A percentile compares a stretch with the other conserved stretches of the same genome.
These are phyloP conservation scores for Mystacornis crossleyi DNA, from an alignment of 2,113 vertebrate species.

Conservation along the genomic window DNA sequence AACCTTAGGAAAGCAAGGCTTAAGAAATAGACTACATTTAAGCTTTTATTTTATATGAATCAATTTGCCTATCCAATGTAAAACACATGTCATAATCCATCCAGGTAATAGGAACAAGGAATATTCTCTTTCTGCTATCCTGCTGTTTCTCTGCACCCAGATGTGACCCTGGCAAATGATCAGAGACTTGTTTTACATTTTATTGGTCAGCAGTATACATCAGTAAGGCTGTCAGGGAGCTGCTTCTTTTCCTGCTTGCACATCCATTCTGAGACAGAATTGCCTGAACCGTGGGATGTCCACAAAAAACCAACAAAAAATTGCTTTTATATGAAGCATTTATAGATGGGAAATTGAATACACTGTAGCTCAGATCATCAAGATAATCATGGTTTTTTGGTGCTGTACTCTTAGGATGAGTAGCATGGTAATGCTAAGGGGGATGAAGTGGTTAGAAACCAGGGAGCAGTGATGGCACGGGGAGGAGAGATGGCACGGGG, in stretches of 20 bases:
- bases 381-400: neutral
- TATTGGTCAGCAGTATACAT: slow-evolving; percentile 7
- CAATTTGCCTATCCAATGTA: slow-evolving; percentile 37
- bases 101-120: slow-evolving; percentile 44
- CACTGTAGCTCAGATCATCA: neutral
- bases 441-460: neutral
- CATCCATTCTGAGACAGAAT: neutral
- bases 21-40: slow-evolving; percentile 6
- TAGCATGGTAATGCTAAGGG: neutral
- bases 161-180: slow-evolving; percentile 39
- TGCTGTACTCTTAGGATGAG: neutral
- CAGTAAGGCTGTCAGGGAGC: neutral
- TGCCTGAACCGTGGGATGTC: neutral
- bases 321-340: neutral
- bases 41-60: slow-evolving; percentile 6
- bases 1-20: slow-evolving; percentile 16
- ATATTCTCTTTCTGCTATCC: neutral
- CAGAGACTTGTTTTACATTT: slow-evolving; percentile 43
- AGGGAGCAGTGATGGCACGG: too few species aligned
- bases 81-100: slow-evolving; percentile 56
- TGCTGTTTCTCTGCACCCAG: slow-evolving; percentile 10
- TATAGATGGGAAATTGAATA: neutral
- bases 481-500: too few species aligned
- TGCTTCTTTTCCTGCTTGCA: neutral
- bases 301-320: neutral